Conservation (phyloP, 2,113 vertebrate genomes). For the Enhydra lutris region DNA sequence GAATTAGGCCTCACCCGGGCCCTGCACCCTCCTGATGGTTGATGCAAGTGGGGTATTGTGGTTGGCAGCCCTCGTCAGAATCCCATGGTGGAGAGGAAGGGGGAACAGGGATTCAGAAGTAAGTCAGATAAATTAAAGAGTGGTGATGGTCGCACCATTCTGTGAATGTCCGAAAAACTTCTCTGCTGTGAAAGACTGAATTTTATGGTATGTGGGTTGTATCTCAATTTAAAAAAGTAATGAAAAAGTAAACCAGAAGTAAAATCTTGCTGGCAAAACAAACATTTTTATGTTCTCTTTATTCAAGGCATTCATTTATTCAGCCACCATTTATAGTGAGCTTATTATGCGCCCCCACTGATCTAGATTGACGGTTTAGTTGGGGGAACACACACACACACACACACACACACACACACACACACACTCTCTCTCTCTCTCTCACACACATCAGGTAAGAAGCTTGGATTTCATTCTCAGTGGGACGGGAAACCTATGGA, state of each 20-base stretch:
- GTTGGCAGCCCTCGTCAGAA: neutral
- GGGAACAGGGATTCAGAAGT: neutral
- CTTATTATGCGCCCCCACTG: neutral
- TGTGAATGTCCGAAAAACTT: neutral
- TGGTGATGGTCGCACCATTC: neutral
- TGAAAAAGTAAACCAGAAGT: constrained; percentile 16
- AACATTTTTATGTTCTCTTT: neutral
- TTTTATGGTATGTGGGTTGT: neutral
- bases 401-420: neutral
- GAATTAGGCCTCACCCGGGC: neutral
- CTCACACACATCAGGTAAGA: neutral
- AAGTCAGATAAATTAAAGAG: constrained; percentile 11
- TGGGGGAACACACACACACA: neutral
- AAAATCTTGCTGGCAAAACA: constrained; percentile 4
- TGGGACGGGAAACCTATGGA: neutral
- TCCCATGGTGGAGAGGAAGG: neutral
- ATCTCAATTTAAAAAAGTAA: neutral
- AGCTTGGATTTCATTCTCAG: neutral
- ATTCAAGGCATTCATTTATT: neutral
- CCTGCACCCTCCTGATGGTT: neutral
- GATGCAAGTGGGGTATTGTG: neutral
- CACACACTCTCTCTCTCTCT: no score
- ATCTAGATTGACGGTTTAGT: neutral
- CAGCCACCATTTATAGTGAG: neutral
- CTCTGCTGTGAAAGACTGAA: neutral